Conservation (phyloP, 1,140 invertebrate genomes). For the Papilio helenus region DNA sequence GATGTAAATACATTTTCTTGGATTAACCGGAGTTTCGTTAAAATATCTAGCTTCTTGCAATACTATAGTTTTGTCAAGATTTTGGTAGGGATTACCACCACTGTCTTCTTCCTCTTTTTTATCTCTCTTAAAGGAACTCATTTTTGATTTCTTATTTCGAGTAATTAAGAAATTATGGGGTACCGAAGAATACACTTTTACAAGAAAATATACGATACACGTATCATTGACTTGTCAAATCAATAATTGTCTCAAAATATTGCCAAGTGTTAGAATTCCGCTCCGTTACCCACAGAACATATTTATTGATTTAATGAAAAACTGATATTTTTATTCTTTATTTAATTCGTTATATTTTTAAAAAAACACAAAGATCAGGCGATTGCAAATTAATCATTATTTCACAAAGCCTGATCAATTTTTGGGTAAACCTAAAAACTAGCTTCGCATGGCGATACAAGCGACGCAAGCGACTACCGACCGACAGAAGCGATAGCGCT, state of each 20-base stretch:
- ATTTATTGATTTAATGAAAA: neutral
- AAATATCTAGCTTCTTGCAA: slow-evolving; percentile 98
- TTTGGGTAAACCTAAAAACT: too few species aligned
- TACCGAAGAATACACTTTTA: slow-evolving; percentile 75
- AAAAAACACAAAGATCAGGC: too few species aligned
- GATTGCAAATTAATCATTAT: too few species aligned
- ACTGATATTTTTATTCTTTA: neutral
- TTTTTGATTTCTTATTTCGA: slow-evolving; percentile 72
- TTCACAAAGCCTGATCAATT: too few species aligned
- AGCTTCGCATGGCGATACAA: too few species aligned
- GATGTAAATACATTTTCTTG: slow-evolving; percentile 97
- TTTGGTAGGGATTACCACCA: slow-evolving; percentile 94
- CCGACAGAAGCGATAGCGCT: too few species aligned
- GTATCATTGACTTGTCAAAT: slow-evolving; percentile 51
- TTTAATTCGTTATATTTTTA: too few species aligned
- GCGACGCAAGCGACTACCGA: too few species aligned
- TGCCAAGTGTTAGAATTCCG: slow-evolving; percentile 41
- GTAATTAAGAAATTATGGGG: slow-evolving; percentile 68
- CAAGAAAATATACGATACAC: slow-evolving; percentile 47
- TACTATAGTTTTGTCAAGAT: slow-evolving; percentile 97
- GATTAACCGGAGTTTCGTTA: slow-evolving; percentile 98
- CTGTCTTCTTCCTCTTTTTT: slow-evolving; percentile 82
- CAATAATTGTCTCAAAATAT: slow-evolving; percentile 31
- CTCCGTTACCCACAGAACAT: neutral
- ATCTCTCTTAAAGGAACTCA: slow-evolving; percentile 77